Base-by-base conservation (phyloP, 2,113 vertebrate genomes). In the Paradoxurus hermaphroditus region DNA sequence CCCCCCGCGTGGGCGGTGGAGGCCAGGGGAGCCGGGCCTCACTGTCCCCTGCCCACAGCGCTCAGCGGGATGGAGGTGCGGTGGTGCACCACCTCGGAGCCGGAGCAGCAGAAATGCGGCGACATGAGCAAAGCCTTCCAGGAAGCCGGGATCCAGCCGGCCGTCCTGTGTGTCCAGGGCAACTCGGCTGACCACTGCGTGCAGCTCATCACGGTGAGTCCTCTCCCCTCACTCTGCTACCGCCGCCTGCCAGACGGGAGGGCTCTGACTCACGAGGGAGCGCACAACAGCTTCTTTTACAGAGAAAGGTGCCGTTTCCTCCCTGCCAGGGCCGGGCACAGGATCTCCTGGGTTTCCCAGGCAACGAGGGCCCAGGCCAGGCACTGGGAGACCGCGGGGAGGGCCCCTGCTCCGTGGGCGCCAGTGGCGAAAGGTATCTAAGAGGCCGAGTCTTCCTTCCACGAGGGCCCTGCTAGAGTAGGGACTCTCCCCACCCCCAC, bases 1-100 rank as follows among this genome's bases (percentile, higher is more conserved):
- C 49, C 12, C 11, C 49, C 49, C 44, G 4, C 2, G 0, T 1
- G 16, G 56, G 36, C 70, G 25, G 12, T 21, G 51, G 34, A 3
- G 12, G 27, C 36, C 0, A 0, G 19, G 23, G 27, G n/a, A 21
- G 7, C 34, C 0, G 4, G 18, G 18, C 75, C 78, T 95, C 83
- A 95, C 93, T 73, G 59, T 70, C 25, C 67, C 67, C 62, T 44
- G 1, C 36, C 46, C 86, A 15, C 98, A 99, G 99, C 87, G 16
- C 97, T 98, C 0, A 3, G 98, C 14, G 97, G 99, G 96, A 98
- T 91, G 59, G 98, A 75, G 73, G 77, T 99, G 96, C 98, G 98
- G 15, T 99, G 99, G 99, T 99, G 99, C 97, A 99, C 99, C 3
- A 95, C 99, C 96, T 99, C 99, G 0, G 81, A 98, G 0, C 29